Base-by-base conservation (phyloP, 2,888 invertebrate species). In the Perdita meconis region DNA sequence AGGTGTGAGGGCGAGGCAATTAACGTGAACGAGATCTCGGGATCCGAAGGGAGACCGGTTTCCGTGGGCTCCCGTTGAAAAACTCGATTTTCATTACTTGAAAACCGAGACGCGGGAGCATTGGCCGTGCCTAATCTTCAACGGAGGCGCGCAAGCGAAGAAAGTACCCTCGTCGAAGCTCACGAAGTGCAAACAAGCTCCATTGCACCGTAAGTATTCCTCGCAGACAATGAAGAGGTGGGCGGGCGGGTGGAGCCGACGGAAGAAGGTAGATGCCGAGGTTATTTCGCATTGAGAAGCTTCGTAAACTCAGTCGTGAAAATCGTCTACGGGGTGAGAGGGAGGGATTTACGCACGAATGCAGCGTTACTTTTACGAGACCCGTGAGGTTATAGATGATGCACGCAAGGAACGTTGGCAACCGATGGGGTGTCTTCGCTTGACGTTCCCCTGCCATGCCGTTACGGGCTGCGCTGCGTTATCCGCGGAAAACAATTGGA, bases 131-230 rank as follows among this genome's bases (percentile, higher is more conserved):
- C 85, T 83, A 84, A 84, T 85, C 83, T 85, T 53, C 51, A 44
- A n/a, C 19, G 38, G 65, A 79, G 70, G 53, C 40, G 69, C 77
- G 56, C 77, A 67, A 81, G 79, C 71, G 56, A 61, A 70, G 78
- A 65, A 76, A 78, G 61, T 63, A 73, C 72, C 40, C 56, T 53
- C 57, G 56, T 55, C 61, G 67, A 83, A 81, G 78, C 84, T 81
- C 80, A 86, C 85, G 83, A 80, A 86, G 86, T 71, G 86, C 82
- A 86, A 86, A 86, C 86, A 86, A 78, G 68, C 83, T 77, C 72
- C 57, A 75, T 72, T 76, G 72, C 67, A 71, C 56, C 73, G 78
- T 71, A 78, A 84, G 84, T 79, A 61, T 68, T 80, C 63, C 67
- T 60, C 50, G 56, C 61, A 55, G 69, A 78, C 75, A 69, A 74